Evolutionary conservation across 23 tunicate species (phyloP), one percentile per base, ranked within the genome.

Genomic region (Halocynthia aurantium): DNA sequence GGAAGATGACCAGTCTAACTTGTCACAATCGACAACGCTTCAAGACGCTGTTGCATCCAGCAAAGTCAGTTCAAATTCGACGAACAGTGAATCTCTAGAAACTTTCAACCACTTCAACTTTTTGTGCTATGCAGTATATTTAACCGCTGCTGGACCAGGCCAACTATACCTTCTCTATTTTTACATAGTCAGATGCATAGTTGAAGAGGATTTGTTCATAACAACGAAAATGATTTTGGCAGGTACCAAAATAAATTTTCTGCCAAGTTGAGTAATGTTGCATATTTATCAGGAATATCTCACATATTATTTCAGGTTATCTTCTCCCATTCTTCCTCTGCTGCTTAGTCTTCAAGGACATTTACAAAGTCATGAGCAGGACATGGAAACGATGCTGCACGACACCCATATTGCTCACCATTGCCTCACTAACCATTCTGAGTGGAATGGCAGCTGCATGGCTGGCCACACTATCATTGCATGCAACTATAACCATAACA

Each of bases 161-260:
- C 56, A 75, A 49, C 18, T 75, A 10, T 75, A 82, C 72, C 72
- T 66, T 8, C 11, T 82, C 44, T 60, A 74, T 21, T 82, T 51
- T 7, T 75, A 75, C 53, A 63, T 82, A 6, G 69, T 82, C 6
- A 71, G 57, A 21, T 82, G 86, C 31, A 22, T 70, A 60, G 51
- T 70, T 0, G 22, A 49, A 7, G 40, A 21, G 7, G 18, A 64
- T 18, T 22, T 52, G 7, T 51, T 50, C 52, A 65, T 82, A 62
- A 61, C 67, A 58, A 22, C 73, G 53, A 74, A 62, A 63, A 72
- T 74, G 40, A 75, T 82, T 18, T 13, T 75, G 40, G 80, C 72
- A 62, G 86, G 86, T 82, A 65, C 8, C 55, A 52, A 70, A 13
- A 15, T 70, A n/a, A n/a, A 20, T 70, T 50, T 15, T 31, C 44